phyloP scores from a whole-genome alignment of 1,140 invertebrate genomes.

The Drosophila kepulauana region DNA sequence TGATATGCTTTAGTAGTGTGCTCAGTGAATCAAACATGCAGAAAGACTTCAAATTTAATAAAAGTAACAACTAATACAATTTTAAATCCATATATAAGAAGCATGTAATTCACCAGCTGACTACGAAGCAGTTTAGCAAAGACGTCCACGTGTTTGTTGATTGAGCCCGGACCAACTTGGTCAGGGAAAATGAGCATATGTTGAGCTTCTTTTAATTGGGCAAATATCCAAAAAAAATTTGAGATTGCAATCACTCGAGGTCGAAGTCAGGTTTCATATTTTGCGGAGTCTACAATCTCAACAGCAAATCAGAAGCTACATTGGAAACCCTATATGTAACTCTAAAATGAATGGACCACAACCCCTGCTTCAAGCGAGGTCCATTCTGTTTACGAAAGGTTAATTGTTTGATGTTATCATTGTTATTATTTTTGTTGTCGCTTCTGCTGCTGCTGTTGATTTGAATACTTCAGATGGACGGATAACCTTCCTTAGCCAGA shows the following conservation, averaged over 20 bases:
- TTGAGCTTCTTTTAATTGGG: conserved; percentile 73
- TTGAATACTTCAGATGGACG: conserved; percentile 40
- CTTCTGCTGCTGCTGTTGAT: conserved; percentile 25
- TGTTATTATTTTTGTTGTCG: conserved; percentile 25
- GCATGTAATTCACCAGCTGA: conserved; percentile 51
- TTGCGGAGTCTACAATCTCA: conserved; percentile 48
- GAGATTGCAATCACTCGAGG: conserved; percentile 55
- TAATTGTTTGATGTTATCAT: conserved; percentile 67
- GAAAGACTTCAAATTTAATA: conserved; percentile 83
- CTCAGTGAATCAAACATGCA: conserved; percentile 71
- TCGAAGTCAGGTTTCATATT: conserved; percentile 40
- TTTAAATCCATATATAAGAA: conserved; percentile 9
- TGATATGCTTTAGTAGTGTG: conserved; percentile 64
- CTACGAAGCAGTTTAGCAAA: conserved; percentile 12
- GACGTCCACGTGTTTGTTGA: conserved; percentile 10
- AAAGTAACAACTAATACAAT: conserved; percentile 61
- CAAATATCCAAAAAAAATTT: conserved; percentile 33
- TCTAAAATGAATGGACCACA: conserved; percentile 18
- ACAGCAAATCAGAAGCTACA: conserved; percentile 27
- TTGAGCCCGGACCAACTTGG: neutral
- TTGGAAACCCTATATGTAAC: conserved; percentile 27
- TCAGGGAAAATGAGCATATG: conserved; percentile 68
- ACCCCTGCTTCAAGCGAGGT: conserved; percentile 22
- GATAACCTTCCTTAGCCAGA: conserved; percentile 41
- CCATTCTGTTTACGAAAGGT: conserved; percentile 55